These are phyloP conservation scores for Pavo muticus DNA, from an alignment of 2,113 vertebrate genomes.

Conservation along the genomic window DNA sequence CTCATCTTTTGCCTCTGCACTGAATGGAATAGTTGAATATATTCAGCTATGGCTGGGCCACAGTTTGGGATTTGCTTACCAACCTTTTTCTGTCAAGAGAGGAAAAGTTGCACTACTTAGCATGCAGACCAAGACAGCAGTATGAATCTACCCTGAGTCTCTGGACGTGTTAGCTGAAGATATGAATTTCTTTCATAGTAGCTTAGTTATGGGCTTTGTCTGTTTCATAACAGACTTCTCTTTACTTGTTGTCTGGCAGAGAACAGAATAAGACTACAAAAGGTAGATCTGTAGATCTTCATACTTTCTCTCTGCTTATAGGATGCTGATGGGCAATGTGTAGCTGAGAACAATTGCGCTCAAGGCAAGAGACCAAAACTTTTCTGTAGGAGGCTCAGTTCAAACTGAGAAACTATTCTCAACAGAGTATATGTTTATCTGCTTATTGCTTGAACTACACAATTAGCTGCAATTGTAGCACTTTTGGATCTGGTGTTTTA, in stretches of 20 bases:
- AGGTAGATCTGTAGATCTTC: not conserved
- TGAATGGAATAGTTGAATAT: not conserved
- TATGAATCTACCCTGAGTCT: not conserved
- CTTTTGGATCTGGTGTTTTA: not conserved
- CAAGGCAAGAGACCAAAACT: not conserved
- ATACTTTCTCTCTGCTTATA: not conserved
- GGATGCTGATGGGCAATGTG: not conserved
- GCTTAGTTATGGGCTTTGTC: not conserved
- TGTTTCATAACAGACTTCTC: not conserved
- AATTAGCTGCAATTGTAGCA: not conserved
- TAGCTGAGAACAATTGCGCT: not conserved
- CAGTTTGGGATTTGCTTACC: not conserved
- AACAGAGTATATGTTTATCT: not conserved
- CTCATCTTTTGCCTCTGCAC: not conserved
- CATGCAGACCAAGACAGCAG: fast-evolving
- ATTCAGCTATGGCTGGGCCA: not conserved
- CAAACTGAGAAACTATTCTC: not conserved
- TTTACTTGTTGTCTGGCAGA: not conserved
- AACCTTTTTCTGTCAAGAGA: not conserved
- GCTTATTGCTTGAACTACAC: not conserved
- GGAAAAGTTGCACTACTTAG: not conserved
- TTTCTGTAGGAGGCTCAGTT: not conserved
- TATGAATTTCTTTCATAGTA: not conserved
- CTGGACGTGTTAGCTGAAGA: not conserved
- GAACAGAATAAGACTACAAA: not conserved